phyloP scores from a whole-genome alignment of 2,797 vertebrate genomes.

The Parambassis ranga region DNA sequence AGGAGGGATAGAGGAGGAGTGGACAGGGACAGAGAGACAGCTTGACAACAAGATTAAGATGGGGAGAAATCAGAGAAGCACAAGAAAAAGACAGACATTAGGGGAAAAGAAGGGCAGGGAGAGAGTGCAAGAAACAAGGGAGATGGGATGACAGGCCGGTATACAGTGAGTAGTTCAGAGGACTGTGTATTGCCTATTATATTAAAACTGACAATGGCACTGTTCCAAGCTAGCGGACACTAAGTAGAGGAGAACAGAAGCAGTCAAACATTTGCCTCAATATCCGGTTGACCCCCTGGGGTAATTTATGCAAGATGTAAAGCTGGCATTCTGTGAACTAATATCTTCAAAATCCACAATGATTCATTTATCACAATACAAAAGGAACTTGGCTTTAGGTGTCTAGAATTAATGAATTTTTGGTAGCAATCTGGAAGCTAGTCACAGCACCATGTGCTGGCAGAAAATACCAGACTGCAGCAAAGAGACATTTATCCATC shows the following conservation, averaged over 20 bases:
- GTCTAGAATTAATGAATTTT: conserved; percentile 61
- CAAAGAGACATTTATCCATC: conserved; percentile 62
- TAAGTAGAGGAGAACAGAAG: conserved; percentile 39
- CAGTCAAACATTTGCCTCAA: conserved; percentile 59
- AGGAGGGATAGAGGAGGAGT: conserved; percentile 29
- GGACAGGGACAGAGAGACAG: conserved; percentile 27
- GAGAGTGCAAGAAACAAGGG: conserved; percentile 13
- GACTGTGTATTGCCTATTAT: conserved; percentile 17
- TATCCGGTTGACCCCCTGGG: conserved; percentile 64
- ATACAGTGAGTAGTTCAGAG: conserved; percentile 19
- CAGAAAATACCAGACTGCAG: conserved; percentile 57
- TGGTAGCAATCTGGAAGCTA: conserved; percentile 58
- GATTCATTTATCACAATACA: conserved; percentile 69
- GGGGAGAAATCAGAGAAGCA: conserved; percentile 21
- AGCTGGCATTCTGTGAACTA: conserved; percentile 49
- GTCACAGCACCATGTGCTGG: conserved; percentile 56
- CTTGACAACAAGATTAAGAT: conserved; percentile 47
- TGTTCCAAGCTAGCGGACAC: conserved; percentile 45
- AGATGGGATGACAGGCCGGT: conserved; percentile 23
- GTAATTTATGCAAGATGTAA: conserved; percentile 69
- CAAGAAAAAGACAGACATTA: conserved; percentile 8
- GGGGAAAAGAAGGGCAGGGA: conserved; percentile 5
- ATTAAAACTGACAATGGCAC: conserved; percentile 53
- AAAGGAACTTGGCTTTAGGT: conserved; percentile 68
- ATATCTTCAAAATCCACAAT: conserved; percentile 70